Conservation (phyloP, 1,140 invertebrate genomes). For the Danaus melanippus region DNA sequence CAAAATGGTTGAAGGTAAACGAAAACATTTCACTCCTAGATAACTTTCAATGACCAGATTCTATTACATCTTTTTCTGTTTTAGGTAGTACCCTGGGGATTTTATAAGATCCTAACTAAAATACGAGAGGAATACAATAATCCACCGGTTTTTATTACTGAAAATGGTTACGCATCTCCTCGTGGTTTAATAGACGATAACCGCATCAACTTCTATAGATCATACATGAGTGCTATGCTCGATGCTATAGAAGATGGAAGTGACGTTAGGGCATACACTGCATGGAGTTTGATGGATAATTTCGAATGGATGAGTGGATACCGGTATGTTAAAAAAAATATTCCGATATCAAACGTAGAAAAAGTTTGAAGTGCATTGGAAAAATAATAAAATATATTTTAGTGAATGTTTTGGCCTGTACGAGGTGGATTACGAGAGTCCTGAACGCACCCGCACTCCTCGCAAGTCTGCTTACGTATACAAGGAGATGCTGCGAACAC, state of each 20-base stretch:
- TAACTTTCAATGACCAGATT: background rate
- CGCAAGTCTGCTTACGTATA: constrained; percentile 78
- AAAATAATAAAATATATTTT: too few relatives aligned
- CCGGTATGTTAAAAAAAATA: constrained; percentile 53
- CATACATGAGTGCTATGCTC: constrained; percentile 49
- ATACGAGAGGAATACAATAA: constrained; percentile 45
- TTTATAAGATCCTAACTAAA: constrained; percentile 34
- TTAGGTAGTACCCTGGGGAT: constrained; percentile 36
- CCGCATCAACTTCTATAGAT: constrained; percentile 57
- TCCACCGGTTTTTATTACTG: constrained; percentile 35
- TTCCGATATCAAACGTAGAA: too few relatives aligned
- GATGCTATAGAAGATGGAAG: constrained; percentile 45
- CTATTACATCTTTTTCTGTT: constrained; percentile 5
- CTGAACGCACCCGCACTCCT: constrained; percentile 74
- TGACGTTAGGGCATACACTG: constrained; percentile 68
- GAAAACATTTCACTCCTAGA: background rate
- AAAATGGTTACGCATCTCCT: constrained; percentile 47
- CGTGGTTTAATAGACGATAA: constrained; percentile 36
- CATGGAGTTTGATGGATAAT: constrained; percentile 78
- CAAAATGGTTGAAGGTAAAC: constrained; percentile 27
- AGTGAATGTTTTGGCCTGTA: constrained; percentile 77
- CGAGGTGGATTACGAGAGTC: constrained; percentile 79
- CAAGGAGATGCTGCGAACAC: constrained; percentile 69
- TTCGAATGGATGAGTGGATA: constrained; percentile 75
- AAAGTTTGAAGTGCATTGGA: too few relatives aligned